Base-by-base conservation (phyloP, 2,797 vertebrate genomes). In the Gouania willdenowi region DNA sequence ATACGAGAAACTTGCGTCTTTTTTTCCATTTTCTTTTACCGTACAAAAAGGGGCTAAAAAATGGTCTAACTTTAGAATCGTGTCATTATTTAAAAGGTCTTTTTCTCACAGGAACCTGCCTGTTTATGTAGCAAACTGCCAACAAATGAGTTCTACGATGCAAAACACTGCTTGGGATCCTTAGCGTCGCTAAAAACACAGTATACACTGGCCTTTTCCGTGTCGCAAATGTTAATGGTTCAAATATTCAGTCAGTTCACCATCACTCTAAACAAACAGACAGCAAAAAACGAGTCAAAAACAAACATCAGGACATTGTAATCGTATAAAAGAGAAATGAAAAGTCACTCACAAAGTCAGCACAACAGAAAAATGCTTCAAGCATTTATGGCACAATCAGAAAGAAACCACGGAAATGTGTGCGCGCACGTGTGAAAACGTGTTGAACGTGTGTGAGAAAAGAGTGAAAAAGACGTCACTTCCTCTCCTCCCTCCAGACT, bases 61-160 rank as follows among this genome's bases (percentile, higher is more conserved):
- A 45, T 32, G 22, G 17, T 53, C 50, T 15, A 20, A 26, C 60
- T 42, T 40, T 46, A 41, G 51, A 60, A 66, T 63, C 74, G 51
- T 67, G 72, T 56, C 69, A 79, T 64, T 81, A n/a, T n/a, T 78
- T 62, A 76, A 81, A 83, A 85, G 80, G 80, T 81, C 53, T 60
- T 67, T 70, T 71, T 47, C 68, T 52, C 57, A 87, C 93, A 94
- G 91, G 92, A 91, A 84, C 93, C 93, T 81, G 92, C 93, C 92
- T 87, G 90, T 86, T 84, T 68, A 72, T 65, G 60, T 35, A 47
- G 23, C 79, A 75, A 20, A 72, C 79, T 75, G 73, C 66, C 75
- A 78, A 31, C 39, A 70, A 80, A 51, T 35, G 36, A 56, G 53
- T 43, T 38, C 62, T 60, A 65, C 34, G 46, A 61, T 39, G 68